A percentile compares a stretch with the other conserved stretches of the same genome.
These are phyloP conservation scores for Drosophila eohydei DNA, from an alignment of 2,888 invertebrate genomes.

Conservation along the genomic window DNA sequence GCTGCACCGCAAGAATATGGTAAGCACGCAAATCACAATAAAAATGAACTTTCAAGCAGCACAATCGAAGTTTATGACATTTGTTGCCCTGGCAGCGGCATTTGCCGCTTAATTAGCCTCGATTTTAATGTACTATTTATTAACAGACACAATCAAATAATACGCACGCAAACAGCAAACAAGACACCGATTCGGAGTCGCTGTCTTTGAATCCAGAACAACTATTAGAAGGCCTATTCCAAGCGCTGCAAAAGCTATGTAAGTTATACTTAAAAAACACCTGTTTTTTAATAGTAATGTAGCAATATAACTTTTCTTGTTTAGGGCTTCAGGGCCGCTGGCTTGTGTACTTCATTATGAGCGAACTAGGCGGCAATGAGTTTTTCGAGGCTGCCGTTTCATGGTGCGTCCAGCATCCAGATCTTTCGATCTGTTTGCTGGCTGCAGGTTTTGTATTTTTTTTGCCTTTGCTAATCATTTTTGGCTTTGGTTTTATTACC, in stretches of 20 bases:
- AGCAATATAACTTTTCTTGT: neutral
- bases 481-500: conserved; percentile 81
- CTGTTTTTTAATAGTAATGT: neutral
- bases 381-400: conserved; percentile 54
- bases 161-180: conserved; percentile 14
- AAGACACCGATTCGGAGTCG: neutral
- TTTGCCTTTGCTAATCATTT: conserved; percentile 80
- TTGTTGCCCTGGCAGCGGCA: conserved; percentile 12
- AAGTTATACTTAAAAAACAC: conserved; percentile 11
- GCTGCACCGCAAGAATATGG: conserved; percentile 41
- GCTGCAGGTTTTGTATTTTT: conserved; percentile 65
- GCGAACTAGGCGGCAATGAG: conserved; percentile 73
- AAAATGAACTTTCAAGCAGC: neutral
- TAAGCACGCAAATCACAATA: conserved; percentile 13
- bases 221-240: conserved; percentile 24
- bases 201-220: conserved; percentile 34
- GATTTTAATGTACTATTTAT: conserved; percentile 9
- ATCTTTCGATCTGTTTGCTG: conserved; percentile 65
- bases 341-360: conserved; percentile 49
- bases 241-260: conserved; percentile 48
- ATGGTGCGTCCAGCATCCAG: conserved; percentile 77
- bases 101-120: conserved; percentile 21
- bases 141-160: conserved; percentile 34
- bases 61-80: conserved; percentile 35
- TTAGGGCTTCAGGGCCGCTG: conserved; percentile 65